Evolutionary conservation across 2,888 invertebrate genomes (phyloP), one percentile per base, ranked within the genome.

Genomic region (Drosophila colorata): DNA sequence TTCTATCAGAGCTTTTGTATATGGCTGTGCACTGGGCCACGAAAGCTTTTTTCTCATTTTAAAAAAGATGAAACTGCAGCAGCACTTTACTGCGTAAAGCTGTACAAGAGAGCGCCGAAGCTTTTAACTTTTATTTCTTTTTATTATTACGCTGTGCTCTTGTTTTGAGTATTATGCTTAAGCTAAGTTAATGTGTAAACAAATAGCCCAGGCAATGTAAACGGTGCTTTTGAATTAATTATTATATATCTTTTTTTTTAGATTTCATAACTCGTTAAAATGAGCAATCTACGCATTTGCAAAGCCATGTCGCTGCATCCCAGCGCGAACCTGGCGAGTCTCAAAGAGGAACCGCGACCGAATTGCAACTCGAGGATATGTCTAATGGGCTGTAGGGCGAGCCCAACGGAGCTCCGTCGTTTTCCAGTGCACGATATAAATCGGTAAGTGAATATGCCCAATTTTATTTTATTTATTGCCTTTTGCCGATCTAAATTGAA

Each of bases 351-450:
- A 31, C 41, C 20, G 7, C n/a, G 13, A 3, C n/a, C 20, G 6
- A 7, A 31, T 2, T 8, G 20, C 5, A 41, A 14, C 14, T 51
- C 52, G 20, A 80, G 90, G 63, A 79, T 74, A 5, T 90, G 90
- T 55, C 71, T 90, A 25, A 87, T 87, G 76, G 91, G 90, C 33
- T 90, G 90, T 55, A 63, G 48, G 37, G 87, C 69, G 25, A 80
- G 63, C 48, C 71, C 82, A 33, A 49, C 73, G 37, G 90, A 89
- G 47, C 67, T 90, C 64, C 89, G 90, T 35, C 90, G 90, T 4
- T 90, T 90, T 63, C 90, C 90, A 53, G 74, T 90, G 6, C 84
- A 90, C 46, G 91, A 90, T 74, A 47, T 47, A 11, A 69, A 72
- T 57, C 88, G 90, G 90, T 90, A 43, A 82, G 90, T 68, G 47